Conservation (phyloP, 2,888 invertebrate genomes). For the Cyaniris semiargus region DNA sequence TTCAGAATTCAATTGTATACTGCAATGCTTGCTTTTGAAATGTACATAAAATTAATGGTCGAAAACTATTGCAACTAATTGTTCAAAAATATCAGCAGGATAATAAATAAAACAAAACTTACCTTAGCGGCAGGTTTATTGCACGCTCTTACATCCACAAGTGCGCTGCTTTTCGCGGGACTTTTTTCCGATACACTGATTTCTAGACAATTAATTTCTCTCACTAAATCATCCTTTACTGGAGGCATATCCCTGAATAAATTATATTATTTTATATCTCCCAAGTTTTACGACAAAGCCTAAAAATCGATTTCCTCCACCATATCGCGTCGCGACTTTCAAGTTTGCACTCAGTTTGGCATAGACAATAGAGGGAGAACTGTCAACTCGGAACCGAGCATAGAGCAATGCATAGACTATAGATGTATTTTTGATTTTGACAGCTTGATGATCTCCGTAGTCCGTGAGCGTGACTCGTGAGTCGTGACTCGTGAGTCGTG, state of each 20-base stretch:
- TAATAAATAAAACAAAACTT: slow-evolving; percentile 47
- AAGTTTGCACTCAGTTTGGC: slow-evolving; percentile 24
- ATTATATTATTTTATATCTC: slow-evolving; percentile 33
- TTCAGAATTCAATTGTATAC: not conserved
- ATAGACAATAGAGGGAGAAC: slow-evolving; percentile 11
- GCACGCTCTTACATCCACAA: slow-evolving; percentile 84
- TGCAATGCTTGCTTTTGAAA: not conserved
- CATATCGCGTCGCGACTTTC: slow-evolving; percentile 33
- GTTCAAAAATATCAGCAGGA: not conserved
- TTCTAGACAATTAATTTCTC: slow-evolving; percentile 73
- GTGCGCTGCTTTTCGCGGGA: slow-evolving; percentile 71
- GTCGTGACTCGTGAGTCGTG: too few relatives aligned
- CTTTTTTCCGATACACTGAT: slow-evolving; percentile 74
- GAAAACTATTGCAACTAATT: not conserved
- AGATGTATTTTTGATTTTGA: too few relatives aligned
- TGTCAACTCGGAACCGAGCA: too few relatives aligned
- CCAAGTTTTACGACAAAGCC: slow-evolving; percentile 29
- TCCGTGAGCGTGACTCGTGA: too few relatives aligned
- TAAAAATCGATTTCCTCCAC: slow-evolving; percentile 33
- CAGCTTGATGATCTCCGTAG: too few relatives aligned
- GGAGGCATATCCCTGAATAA: slow-evolving; percentile 73
- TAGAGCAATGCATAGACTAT: too few relatives aligned
- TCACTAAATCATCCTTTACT: slow-evolving; percentile 74
- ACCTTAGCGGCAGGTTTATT: slow-evolving; percentile 85
- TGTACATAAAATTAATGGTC: not conserved